Evolutionary conservation across 2,113 vertebrate genomes (phyloP), one percentile per base, ranked within the genome.

Genomic region (Colistium nudipinnis): DNA sequence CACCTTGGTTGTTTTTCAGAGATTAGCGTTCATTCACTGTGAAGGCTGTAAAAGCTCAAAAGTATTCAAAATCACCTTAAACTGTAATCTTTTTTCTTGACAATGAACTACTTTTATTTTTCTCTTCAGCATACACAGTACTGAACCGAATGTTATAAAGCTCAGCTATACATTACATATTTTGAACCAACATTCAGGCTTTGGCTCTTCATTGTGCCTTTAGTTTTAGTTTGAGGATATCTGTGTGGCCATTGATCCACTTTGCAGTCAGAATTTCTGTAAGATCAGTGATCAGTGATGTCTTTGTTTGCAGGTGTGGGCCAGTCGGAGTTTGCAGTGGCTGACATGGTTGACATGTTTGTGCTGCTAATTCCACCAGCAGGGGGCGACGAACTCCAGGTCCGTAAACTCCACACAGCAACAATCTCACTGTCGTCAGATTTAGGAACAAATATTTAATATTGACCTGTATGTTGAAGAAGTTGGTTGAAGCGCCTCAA

Each of bases 311-410:
- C 90, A 99, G 98, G 98, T 85, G 98, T 99, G 73, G 98, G 98
- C 8, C 98, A 99, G 80, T 99, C 97, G 0, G 98, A 99, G 86
- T 99, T 98, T 89, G 97, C 98, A 5, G 97, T 99, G 62, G 97
- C 97, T 20, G 96, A 98, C 78, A 99, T 99, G 97, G 97, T 98
- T 44, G 98, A 99, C 87, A 97, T 99, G 95, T 99, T 99, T 92
- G 89, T 99, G 78, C 90, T 99, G 43, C 91, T 99, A 44, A 93
- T 99, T 78, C 97, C 98, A 51, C 98, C 98, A 92, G 97, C 96
- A 20, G 96, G 97, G 91, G 98, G 97, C 88, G 98, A 99, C 81
- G 97, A 99, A 87, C 91, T 99, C 66, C 97, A 99, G 96, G 98
- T 99, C 91, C 91, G 79, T 87, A 30, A 59, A 48, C 19, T 60